Evolutionary conservation across 2,113 vertebrate genomes (phyloP), one percentile per base, ranked within the genome.

Genomic region (Bubo scandiacus): DNA sequence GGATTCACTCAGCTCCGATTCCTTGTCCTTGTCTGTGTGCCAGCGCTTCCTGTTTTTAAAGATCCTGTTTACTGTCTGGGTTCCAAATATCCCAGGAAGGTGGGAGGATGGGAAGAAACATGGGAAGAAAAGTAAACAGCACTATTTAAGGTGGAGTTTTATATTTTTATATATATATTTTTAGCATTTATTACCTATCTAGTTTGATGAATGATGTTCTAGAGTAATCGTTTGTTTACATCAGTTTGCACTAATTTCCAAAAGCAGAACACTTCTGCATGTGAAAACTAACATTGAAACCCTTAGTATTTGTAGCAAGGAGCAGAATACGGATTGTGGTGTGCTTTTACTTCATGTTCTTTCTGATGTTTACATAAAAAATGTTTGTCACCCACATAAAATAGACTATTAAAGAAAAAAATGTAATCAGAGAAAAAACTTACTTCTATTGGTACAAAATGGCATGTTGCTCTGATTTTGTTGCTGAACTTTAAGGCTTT

Each of bases 1-100:
- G 96, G 86, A 36, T 84, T 92, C 23, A 32, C 83, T 94, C 88
- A 63, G 81, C 74, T 90, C 38, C 1, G 10, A 40, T 81, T 94
- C 62, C 85, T 93, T 96, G 90, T 93, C 90, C 72, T 77, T 91
- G 83, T 90, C 79, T 40, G 19, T 82, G 88, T 95, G 92, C 95
- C 97, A 94, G 95, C 16, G 19, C 87, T 97, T 97, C 95, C 96
- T 97, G 94, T 96, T 97, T 95, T 97, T 92, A 92, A 96, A 91
- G 89, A 96, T 95, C 91, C 74, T 96, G 96, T 97, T 97, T 97
- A 94, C 92, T 94, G 66, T 88, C 91, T 92, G 85, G 71, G 23
- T 94, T 96, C 86, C 93, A 96, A 43, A 92, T 95, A 94, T 87
- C 94, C 88, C 49, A 84, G 92, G 94, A 97, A 94, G 68, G 86